A percentile compares a stretch with the other conserved stretches of the same genome.
phyloP scores from a whole-genome alignment of 2,888 invertebrate genomes.

The Chymomyza caudatula region DNA sequence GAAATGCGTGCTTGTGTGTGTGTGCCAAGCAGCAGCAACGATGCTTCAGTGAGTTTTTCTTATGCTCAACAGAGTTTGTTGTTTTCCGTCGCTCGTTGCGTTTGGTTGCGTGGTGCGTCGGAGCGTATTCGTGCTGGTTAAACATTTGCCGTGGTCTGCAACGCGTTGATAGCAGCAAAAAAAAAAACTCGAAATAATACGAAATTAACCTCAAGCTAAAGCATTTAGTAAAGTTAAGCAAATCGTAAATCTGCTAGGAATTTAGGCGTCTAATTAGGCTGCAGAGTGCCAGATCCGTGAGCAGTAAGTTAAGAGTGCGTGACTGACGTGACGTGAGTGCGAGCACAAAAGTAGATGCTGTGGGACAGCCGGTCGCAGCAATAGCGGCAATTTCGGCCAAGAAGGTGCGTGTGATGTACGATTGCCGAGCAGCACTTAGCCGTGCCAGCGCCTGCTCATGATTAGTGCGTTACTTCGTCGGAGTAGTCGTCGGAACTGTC shows the following conservation, averaged over 20 bases:
- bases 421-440: not conserved
- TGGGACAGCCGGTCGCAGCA: slow-evolving; percentile 5
- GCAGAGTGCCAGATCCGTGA: too few relatives aligned
- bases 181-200: not conserved
- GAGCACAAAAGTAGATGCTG: too few relatives aligned
- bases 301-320: slow-evolving; percentile 22
- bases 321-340: slow-evolving; percentile 19
- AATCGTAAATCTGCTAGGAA: slow-evolving; percentile 14
- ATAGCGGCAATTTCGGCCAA: not conserved
- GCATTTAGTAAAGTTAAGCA: slow-evolving; percentile 9
- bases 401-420: not conserved
- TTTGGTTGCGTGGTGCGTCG: slow-evolving; percentile 40
- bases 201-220: not conserved
- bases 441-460: not conserved
- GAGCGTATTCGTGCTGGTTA: not conserved
- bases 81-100: slow-evolving; percentile 56
- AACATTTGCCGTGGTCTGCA: not conserved
- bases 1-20: not conserved
- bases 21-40: slow-evolving; percentile 42
- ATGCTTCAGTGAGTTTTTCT: not conserved
- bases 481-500: slow-evolving; percentile 1
- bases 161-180: not conserved
- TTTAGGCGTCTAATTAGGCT: slow-evolving; percentile 36
- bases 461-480: not conserved
- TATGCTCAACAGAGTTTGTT: slow-evolving; percentile 39